Base-by-base conservation (phyloP, 2,113 vertebrate genomes). In the Bettongia penicillata region DNA sequence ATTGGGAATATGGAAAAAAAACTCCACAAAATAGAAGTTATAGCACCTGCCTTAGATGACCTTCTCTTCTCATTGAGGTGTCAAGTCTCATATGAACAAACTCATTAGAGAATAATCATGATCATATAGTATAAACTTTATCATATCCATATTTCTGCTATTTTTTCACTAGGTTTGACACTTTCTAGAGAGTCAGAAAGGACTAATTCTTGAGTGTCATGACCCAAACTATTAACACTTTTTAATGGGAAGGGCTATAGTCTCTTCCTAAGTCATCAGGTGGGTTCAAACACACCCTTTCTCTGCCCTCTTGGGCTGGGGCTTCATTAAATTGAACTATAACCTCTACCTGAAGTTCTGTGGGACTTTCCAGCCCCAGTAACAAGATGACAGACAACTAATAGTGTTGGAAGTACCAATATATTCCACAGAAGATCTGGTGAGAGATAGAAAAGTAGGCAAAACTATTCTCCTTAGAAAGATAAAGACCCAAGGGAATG, bases 291-390 rank as follows among this genome's bases (percentile, higher is more conserved):
- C 25, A 14, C 31, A 53, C 7, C 26, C 26, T 43, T 53, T 19
- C 8, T 43, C 16, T 25, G 3, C 50, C 37, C 47, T 1, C 1
- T 31, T 22, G 51, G 57, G 24, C 37, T 49, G 6, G 25, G 51
- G 43, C 25, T 53, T 47, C n/a, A 68, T 90, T 37, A 93, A 93
- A 93, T 50, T 47, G 50, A 92, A 49, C 37, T 23, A 7, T 43
- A 10, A 25, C 48, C 90, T 94, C 49, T 5, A 55, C 49, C 51
- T 91, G 53, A 96, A 90, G 84, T 51, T 77, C 6, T 3, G 3
- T 91, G 51, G 43, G 47, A 51, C 93, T 91, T 92, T 24, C n/a
- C 93, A 92, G 53, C 48, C 48, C 92, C 90, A 93, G 48, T n/a
- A 93, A 25, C 28, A 93, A 61, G 51, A 49, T 25, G 61, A 53